Base-by-base conservation (phyloP, 1,140 invertebrate genomes). In the Achatina immaculata region DNA sequence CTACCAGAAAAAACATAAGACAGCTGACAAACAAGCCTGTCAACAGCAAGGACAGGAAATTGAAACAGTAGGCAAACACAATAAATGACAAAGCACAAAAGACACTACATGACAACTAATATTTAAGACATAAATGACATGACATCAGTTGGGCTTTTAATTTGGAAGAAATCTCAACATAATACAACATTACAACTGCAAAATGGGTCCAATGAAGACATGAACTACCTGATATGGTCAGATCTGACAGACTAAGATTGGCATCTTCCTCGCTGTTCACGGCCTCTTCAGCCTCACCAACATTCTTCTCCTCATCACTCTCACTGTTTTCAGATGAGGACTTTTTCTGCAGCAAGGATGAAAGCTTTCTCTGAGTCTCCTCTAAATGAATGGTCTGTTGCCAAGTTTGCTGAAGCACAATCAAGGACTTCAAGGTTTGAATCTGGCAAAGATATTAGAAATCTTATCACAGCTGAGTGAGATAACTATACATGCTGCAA, bases 171-270 rank as follows among this genome's bases (percentile, higher is more conserved):
- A n/a, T n/a, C n/a, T n/a, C n/a, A n/a, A n/a, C n/a, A n/a, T n/a
- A n/a, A n/a, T n/a, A n/a, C n/a, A n/a, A n/a, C n/a, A n/a, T n/a
- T n/a, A n/a, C n/a, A n/a, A n/a, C n/a, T n/a, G n/a, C n/a, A n/a
- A n/a, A n/a, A n/a, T n/a, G n/a, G n/a, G n/a, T n/a, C n/a, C n/a
- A n/a, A n/a, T n/a, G n/a, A n/a, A n/a, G n/a, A n/a, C 11, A 34
- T 3, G 16, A 4, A 21, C 48, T 73, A 88, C 86, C 87, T 66
- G 88, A 88, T 19, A 86, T 83, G 28, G 86, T 85, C 2, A 88
- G 76, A 45, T 88, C 86, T 19, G 85, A 85, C 42, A 89, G 85
- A 69, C 83, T 84, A 9, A 85, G 31, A 48, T 84, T 72, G 34
- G 36, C 86, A 58, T 85, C 85, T 68, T 83, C 82, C 21, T 80